Evolutionary conservation across 2,888 invertebrate genomes (phyloP).

Genomic region (Autographa gamma): DNA sequence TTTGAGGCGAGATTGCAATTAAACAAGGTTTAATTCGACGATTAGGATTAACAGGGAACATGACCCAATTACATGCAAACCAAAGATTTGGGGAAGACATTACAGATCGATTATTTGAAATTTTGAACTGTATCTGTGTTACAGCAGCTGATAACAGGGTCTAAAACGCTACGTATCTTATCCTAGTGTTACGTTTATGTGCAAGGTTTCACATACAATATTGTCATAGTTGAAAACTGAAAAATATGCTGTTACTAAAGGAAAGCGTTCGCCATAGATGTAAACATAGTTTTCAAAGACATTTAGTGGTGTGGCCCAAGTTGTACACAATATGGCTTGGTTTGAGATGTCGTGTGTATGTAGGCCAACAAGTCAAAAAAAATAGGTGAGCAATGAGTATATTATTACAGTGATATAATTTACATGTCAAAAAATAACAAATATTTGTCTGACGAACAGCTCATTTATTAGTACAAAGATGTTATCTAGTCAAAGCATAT

Average conservation of each 20-base stretch:
- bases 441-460: not conserved
- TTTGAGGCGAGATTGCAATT: constrained; percentile 54
- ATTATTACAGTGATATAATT: not conserved
- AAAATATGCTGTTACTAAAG: no score
- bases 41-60: constrained; percentile 50
- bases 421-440: not conserved
- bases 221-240: no score
- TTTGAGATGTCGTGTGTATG: not conserved
- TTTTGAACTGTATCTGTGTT: not conserved
- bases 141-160: not conserved
- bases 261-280: no score
- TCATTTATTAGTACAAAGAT: not conserved
- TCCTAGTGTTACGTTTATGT: no score
- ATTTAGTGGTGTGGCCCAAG: not conserved
- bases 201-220: no score
- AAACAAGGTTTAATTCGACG: constrained; percentile 55
- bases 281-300: no score
- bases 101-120: not conserved
- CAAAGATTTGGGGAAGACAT: constrained; percentile 31
- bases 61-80: constrained; percentile 51
- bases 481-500: constrained; percentile 1
- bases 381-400: not conserved
- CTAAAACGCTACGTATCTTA: not conserved
- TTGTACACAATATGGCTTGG: not conserved
- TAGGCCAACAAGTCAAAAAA: not conserved